Conservation (phyloP, 2,113 vertebrate species). For the Gila orcuttii region DNA sequence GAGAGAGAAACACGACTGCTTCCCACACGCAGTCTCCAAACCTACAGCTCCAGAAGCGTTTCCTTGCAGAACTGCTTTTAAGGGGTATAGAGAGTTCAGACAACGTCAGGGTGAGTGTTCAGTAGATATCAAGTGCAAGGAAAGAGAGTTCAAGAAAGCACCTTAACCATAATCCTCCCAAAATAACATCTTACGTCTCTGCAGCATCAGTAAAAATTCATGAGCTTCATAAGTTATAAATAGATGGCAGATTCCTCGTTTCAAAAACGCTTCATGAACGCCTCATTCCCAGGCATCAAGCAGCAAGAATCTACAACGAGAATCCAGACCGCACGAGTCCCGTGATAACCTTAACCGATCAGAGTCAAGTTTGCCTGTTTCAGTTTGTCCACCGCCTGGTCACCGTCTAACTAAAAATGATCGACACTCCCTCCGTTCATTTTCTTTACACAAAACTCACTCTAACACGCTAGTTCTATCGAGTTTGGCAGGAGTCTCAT, state of each 20-base stretch:
- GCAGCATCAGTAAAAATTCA: conserved; percentile 9
- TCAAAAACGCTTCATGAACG: background rate
- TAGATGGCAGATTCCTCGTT: background rate
- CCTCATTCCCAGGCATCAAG: background rate
- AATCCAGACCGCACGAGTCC: background rate
- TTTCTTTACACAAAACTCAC: background rate
- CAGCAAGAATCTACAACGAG: background rate
- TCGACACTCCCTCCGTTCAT: background rate
- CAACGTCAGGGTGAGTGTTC: conserved; percentile 12
- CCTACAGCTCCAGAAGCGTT: conserved; percentile 3
- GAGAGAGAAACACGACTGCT: background rate
- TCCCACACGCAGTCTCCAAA: background rate
- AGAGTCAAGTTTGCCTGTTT: too few species aligned
- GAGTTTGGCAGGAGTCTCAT: conserved; percentile 13
- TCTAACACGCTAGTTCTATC: background rate
- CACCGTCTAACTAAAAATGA: background rate
- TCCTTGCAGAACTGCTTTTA: background rate
- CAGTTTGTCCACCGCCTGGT: background rate
- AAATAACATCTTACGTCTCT: background rate
- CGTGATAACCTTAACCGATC: background rate
- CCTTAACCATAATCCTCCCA: background rate
- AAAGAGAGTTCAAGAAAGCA: conserved; percentile 22
- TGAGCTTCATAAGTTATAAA: background rate
- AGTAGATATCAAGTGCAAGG: background rate
- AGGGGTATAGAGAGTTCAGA: conserved; percentile 10